Conservation (phyloP, 1,140 invertebrate genomes). For the Atta texana region DNA sequence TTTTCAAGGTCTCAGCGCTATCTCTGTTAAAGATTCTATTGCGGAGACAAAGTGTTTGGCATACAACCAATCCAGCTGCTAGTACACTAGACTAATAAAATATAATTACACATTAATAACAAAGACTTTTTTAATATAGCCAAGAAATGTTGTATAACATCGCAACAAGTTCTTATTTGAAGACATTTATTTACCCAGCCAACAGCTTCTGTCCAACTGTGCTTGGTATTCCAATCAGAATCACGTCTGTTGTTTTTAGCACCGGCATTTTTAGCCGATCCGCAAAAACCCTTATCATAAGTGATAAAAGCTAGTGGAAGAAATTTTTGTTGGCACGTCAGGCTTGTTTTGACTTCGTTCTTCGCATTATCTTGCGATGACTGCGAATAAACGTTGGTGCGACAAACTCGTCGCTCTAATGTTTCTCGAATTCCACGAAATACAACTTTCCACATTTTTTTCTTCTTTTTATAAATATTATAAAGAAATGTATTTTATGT, state of each 20-base stretch:
- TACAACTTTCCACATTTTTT: conserved; percentile 82
- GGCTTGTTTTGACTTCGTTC: conserved; percentile 73
- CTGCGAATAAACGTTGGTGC: conserved; percentile 81
- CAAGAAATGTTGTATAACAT: not conserved
- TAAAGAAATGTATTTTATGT: not conserved
- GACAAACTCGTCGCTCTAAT: conserved; percentile 78
- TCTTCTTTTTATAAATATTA: not conserved
- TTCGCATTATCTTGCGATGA: conserved; percentile 72
- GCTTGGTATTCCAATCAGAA: conserved; percentile 77
- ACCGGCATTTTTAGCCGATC: conserved; percentile 65
- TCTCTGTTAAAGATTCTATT: conserved; percentile 71
- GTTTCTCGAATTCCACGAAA: conserved; percentile 80
- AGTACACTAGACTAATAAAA: conserved; percentile 78
- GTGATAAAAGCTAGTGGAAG: conserved; percentile 58
- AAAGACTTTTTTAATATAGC: not conserved
- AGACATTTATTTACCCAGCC: conserved; percentile 78
- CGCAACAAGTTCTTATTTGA: not conserved
- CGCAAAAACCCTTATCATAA: conserved; percentile 70
- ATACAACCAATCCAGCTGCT: conserved; percentile 77
- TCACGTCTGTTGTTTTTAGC: conserved; percentile 72
- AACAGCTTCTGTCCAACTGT: conserved; percentile 79
- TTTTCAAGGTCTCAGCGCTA: conserved; percentile 35
- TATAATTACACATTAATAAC: conserved; percentile 32
- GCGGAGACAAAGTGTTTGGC: conserved; percentile 73
- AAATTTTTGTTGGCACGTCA: conserved; percentile 69